Base-by-base conservation (phyloP, 2,797 vertebrate species). In the Pangasius macronema region DNA sequence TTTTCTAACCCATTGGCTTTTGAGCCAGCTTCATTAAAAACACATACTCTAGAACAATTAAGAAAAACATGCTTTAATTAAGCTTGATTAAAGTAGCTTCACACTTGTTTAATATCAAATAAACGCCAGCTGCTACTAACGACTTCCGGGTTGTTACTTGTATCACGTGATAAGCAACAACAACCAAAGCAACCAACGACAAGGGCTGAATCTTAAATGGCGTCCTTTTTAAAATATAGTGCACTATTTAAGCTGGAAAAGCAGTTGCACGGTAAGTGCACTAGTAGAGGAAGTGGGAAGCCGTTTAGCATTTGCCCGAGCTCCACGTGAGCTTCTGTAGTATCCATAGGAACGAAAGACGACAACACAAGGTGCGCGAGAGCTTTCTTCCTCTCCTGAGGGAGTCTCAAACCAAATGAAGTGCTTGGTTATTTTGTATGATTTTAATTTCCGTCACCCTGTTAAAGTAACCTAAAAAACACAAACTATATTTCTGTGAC, bases 81-180 rank as follows among this genome's bases (percentile, higher is more conserved):
- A 39, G 22, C 55, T 83, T 13, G 7, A 49, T 73, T 42, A 59
- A 59, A 84, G 16, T 30, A 59, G 24, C 51, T 27, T 39, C 33
- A 72, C 70, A 79, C 33, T 84, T 77, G 33, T 59, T 83, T 86
- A 63, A 27, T 20, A 42, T 55, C 13, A 63, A 91, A 91, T 89
- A 88, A 91, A 91, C 65, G n/a, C 55, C 33, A 86, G 51, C 36
- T 84, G 88, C 85, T 90, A 55, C 59, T 86, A n/a, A 82, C 11
- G 59, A 46, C 67, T n/a, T 61, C 53, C 1, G 46, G 42, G 13
- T 61, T 53, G n/a, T 73, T 83, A 6, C 2, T 77, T 49, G n/a
- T 49, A 5, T 72, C 33, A 22, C 57, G 27, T 82, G 80, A 27
- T n/a, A 24, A 36, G 1, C 53, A n/a, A 16, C 36, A 13, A 14